phyloP scores from a whole-genome alignment of 2,113 vertebrate species.

The Myotis brandtii region DNA sequence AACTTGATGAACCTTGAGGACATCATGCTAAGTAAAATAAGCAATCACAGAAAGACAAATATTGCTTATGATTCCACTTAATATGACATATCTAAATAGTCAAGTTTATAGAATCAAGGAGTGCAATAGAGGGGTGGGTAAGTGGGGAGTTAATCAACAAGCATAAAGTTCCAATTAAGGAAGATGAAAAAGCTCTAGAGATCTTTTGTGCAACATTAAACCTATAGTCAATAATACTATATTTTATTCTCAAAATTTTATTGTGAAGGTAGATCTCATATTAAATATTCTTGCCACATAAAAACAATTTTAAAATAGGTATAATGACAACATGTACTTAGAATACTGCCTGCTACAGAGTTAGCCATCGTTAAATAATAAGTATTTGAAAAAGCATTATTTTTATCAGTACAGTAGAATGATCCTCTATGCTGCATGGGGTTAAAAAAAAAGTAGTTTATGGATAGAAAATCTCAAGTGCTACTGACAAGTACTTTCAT shows the following conservation, averaged over 20 bases:
- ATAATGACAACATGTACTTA: not conserved
- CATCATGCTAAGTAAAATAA: not conserved
- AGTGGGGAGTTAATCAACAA: not conserved
- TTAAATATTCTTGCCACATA: not conserved
- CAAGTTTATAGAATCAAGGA: not conserved
- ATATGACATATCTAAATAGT: not conserved
- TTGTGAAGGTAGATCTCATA: not conserved
- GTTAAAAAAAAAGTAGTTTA: not conserved
- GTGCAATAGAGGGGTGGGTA: not conserved
- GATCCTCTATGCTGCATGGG: not conserved
- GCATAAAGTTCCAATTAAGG: not conserved
- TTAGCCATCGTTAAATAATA: not conserved
- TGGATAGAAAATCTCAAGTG: not conserved
- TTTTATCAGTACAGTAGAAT: not conserved
- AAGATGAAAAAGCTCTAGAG: not conserved
- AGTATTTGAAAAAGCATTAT: not conserved
- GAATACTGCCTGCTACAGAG: not conserved
- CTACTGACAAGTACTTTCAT: constrained; percentile 55
- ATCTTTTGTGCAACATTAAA: not conserved
- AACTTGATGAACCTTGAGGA: not conserved
- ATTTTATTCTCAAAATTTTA: not conserved
- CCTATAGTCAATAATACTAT: not conserved
- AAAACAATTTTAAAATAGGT: not conserved
- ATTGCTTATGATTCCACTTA: not conserved
- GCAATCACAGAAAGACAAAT: not conserved